A percentile compares a stretch with the other conserved stretches of the same genome.
Conservation (phyloP, 1,140 invertebrate genomes). For the Drosophila orena region DNA sequence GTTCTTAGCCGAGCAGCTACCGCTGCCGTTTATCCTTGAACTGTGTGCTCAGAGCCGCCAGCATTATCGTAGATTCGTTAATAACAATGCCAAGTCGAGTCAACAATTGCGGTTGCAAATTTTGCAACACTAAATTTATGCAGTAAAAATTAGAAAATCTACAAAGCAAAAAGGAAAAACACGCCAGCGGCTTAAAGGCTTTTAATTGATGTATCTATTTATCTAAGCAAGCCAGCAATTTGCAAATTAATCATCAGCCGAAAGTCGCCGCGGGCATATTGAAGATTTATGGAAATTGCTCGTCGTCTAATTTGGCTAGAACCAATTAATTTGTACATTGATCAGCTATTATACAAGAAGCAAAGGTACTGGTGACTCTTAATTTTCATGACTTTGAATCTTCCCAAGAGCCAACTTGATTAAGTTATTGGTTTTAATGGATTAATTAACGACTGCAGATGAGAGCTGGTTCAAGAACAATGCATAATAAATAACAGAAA, state of each 20-base stretch:
- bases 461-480: background rate
- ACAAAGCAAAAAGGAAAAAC: conserved; percentile 40
- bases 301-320: conserved; percentile 35
- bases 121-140: conserved; percentile 69
- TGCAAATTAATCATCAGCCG: conserved; percentile 50
- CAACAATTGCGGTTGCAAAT: conserved; percentile 51
- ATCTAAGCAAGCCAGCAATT: conserved; percentile 40
- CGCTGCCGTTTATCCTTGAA: conserved; percentile 68
- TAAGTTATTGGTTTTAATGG: conserved; percentile 30
- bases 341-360: conserved; percentile 39
- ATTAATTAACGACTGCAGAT: conserved; percentile 1
- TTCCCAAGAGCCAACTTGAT: conserved; percentile 18
- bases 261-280: conserved; percentile 15
- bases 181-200: conserved; percentile 46
- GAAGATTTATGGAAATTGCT: conserved; percentile 39
- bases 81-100: conserved; percentile 67
- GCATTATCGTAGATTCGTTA: conserved; percentile 60
- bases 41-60: conserved; percentile 40
- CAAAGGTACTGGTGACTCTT: conserved; percentile 1
- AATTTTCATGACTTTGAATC: conserved; percentile 39
- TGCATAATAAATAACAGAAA: background rate
- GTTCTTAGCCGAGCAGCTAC: conserved; percentile 47
- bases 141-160: conserved; percentile 49
- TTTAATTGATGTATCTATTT: conserved; percentile 49
- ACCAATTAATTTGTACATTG: conserved; percentile 50